These are phyloP conservation scores for Corydoras maculifer DNA, from an alignment of 2,113 vertebrate species.

Conservation along the genomic window DNA sequence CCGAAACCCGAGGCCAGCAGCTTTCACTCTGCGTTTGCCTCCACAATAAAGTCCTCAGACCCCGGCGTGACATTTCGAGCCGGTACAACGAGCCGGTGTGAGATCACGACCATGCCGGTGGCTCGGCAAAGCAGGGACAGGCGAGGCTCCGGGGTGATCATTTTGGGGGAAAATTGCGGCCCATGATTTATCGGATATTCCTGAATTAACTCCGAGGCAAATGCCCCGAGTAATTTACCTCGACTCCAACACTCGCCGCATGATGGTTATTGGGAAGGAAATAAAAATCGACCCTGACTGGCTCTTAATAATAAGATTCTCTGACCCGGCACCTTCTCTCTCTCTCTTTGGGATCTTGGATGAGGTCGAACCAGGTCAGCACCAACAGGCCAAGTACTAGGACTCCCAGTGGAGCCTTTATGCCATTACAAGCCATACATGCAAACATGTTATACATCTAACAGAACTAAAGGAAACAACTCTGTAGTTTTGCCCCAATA, in stretches of 20 bases:
- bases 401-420: no score
- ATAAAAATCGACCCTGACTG: constrained; percentile 2
- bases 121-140: background rate
- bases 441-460: no score
- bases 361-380: background rate
- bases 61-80: background rate
- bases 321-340: constrained; percentile 5
- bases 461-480: no score
- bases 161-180: no score
- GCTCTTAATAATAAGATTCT: constrained; percentile 9
- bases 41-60: constrained; percentile 7
- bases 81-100: background rate
- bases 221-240: background rate
- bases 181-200: background rate
- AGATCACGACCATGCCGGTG: background rate
- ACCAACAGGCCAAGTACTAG: no score
- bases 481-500: no score
- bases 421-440: no score
- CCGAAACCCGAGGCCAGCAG: constrained; percentile 7
- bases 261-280: background rate
- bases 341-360: background rate
- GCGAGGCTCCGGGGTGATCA: background rate
- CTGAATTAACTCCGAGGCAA: background rate
- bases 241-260: background rate
- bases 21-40: constrained; percentile 24